phyloP scores from a whole-genome alignment of 2,797 vertebrate species.

The Heteromormyrus szaboi region DNA sequence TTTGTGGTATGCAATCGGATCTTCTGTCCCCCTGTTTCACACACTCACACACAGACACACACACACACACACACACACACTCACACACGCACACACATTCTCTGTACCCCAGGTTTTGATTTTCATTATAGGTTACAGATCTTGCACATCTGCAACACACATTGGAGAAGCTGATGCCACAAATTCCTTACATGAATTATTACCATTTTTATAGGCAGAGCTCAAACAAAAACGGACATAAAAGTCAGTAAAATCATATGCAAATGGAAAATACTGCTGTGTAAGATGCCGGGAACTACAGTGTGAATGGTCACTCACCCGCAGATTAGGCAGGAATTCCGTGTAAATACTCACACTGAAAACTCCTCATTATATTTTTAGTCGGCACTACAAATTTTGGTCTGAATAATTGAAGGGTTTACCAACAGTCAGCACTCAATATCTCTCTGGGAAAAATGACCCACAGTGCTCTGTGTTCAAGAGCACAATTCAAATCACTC shows the following conservation, averaged over 20 bases:
- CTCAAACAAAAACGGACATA: slow-evolving; percentile 23
- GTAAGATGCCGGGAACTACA: neutral
- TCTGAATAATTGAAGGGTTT: neutral
- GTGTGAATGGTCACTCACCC: neutral
- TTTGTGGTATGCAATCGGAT: neutral
- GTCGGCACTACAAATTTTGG: neutral
- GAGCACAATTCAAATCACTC: neutral
- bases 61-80: slow-evolving; percentile 11
- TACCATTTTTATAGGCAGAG: slow-evolving; percentile 37
- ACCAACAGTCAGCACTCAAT: neutral
- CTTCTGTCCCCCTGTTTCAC: neutral
- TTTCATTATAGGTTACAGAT: slow-evolving; percentile 37
- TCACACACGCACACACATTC: slow-evolving; percentile 22
- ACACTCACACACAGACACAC: neutral
- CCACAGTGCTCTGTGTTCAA: neutral
- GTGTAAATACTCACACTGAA: neutral
- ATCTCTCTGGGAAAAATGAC: neutral
- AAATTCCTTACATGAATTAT: slow-evolving; percentile 44
- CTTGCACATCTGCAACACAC: slow-evolving; percentile 59
- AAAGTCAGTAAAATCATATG: slow-evolving; percentile 24
- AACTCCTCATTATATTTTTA: neutral
- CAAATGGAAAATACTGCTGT: neutral
- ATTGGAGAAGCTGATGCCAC: slow-evolving; percentile 49
- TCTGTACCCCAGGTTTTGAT: slow-evolving; percentile 30
- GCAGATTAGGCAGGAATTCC: neutral